Evolutionary conservation across 1,140 invertebrate species (phyloP), one percentile per base, ranked within the genome.

Genomic region (Heliconius hewitsoni): DNA sequence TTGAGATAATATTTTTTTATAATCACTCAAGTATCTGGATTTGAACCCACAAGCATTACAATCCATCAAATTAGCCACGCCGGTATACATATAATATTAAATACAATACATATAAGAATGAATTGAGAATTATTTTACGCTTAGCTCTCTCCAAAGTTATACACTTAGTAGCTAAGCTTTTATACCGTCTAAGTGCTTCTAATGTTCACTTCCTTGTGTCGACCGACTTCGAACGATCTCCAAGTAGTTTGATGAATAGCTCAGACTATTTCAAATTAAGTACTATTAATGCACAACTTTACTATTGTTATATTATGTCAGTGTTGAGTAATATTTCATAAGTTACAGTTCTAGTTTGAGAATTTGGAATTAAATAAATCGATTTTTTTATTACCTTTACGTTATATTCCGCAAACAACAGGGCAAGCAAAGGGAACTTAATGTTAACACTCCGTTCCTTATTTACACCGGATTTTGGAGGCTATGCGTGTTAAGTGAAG

Each of bases 111-210:
- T 57, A 23, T 2, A 23, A 27, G 9, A 30, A 11, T 30, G 9
- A 66, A 8, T 66, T 13, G 57, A 66, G 19, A 27, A 23, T 11
- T 30, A 66, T 66, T 66, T 13, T 5, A 66, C 23, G 57, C 23
- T 66, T 66, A 30, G 55, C 23, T 57, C 23, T 66, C 23, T 23
- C 23, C 23, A 66, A 66, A 66, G 23, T 27, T 27, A 27, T 80
- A 73, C 57, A 77, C 73, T 82, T 3, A 34, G 4, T 72, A 80
- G 23, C 50, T 80, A 74, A 74, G 78, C 72, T 82, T 82, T 80
- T 73, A 71, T 27, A 71, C 30, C 75, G 34, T 78, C 77, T 76
- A 82, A 82, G 73, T 80, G 81, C 60, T 57, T 77, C 52, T 34
- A 78, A 77, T 82, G 76, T 80, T 82, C 73, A 8, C 70, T 80